Percentiles rank a stretch among this genome's conserved stretches.
Evolutionary conservation across 2,113 vertebrate species (phyloP).

Genomic region (Sterna hirundo): DNA sequence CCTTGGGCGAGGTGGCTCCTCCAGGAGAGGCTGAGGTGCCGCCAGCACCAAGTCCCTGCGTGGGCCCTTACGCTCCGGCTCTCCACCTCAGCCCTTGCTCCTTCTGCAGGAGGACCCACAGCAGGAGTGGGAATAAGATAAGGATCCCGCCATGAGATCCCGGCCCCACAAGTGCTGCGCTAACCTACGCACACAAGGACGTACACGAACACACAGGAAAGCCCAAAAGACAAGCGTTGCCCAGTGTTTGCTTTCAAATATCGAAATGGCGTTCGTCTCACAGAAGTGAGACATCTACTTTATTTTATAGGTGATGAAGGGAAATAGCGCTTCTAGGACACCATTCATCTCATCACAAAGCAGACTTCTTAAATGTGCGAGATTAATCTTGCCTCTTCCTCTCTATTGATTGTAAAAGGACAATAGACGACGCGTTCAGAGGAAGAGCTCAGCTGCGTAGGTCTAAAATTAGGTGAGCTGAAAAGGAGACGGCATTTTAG

Average conservation of each 20-base stretch:
- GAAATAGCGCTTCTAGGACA: background rate
- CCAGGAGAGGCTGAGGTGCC: background rate
- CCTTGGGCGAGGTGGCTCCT: background rate
- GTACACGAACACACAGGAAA: fast-evolving
- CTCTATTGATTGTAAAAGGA: background rate
- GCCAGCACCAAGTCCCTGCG: background rate
- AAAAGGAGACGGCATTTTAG: background rate
- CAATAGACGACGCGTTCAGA: background rate
- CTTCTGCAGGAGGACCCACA: background rate
- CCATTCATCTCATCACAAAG: background rate
- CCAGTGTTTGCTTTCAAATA: background rate
- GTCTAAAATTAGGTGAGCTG: background rate
- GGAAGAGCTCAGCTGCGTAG: background rate
- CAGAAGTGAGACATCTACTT: background rate
- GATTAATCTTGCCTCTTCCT: background rate
- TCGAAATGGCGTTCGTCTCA: background rate
- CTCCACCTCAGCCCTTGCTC: background rate
- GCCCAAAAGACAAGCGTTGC: background rate
- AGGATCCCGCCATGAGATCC: fast-evolving
- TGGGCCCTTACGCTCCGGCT: background rate
- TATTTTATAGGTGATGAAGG: background rate
- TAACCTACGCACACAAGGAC: fast-evolving
- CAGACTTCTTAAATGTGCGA: background rate
- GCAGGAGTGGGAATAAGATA: background rate
- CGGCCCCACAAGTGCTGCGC: background rate